Percentiles rank a stretch among this genome's conserved stretches.
These are phyloP conservation scores for Rhyacophila evoluta DNA, from an alignment of 2,888 invertebrate species.

Conservation along the genomic window DNA sequence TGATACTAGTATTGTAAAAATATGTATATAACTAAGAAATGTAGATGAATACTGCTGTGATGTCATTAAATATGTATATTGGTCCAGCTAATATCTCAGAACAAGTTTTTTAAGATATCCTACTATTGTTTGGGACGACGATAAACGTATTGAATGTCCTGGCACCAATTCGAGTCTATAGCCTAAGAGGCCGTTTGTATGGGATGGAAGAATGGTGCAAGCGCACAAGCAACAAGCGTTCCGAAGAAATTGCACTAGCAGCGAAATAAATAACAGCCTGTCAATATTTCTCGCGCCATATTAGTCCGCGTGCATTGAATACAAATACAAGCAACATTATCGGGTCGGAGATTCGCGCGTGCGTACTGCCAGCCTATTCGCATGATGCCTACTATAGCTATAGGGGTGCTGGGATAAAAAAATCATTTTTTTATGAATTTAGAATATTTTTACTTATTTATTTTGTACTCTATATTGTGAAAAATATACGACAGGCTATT, in stretches of 20 bases:
- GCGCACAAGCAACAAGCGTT: neutral
- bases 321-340: slow-evolving; percentile 66
- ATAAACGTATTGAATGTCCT: neutral
- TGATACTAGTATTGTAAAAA: too few species aligned
- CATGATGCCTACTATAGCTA: too few species aligned
- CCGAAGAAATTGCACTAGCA: slow-evolving; percentile 35
- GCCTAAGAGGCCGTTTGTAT: neutral
- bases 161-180: neutral
- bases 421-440: too few species aligned
- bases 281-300: slow-evolving; percentile 65
- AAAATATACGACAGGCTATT: too few species aligned
- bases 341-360: slow-evolving; percentile 69
- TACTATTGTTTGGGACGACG: too few species aligned
- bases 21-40: too few species aligned
- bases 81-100: too few species aligned
- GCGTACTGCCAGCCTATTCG: neutral
- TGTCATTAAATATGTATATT: too few species aligned
- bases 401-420: neutral
- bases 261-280: slow-evolving; percentile 64
- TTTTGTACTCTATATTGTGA: too few species aligned
- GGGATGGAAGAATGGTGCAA: slow-evolving; percentile 25
- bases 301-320: slow-evolving; percentile 66
- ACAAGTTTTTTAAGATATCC: too few species aligned
- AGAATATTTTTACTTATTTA: too few species aligned
- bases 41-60: too few species aligned